Base-by-base conservation (phyloP, 2,797 vertebrate species). In the Halcyon chelicuti region DNA sequence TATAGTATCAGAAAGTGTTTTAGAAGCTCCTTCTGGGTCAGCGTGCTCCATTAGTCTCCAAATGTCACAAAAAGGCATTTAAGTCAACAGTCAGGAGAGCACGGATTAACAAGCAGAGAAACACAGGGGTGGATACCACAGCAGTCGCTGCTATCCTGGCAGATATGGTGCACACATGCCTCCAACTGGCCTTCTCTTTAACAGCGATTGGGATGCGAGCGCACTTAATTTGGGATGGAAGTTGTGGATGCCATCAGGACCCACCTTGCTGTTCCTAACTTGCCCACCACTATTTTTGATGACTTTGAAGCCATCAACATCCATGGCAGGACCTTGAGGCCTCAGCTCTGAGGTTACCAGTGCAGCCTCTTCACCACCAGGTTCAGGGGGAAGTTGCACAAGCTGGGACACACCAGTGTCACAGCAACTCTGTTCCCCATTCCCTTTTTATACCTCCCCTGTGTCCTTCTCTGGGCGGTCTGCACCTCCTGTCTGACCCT, bases 31-130 rank as follows among this genome's bases (percentile, higher is more conserved):
- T 94, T 88, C 72, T 84, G 52, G 42, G 70, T 78, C n/a, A 2
- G 47, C 61, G 39, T 4, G 44, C 66, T 75, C 66, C 71, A 47
- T 88, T 87, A 76, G 65, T 73, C 75, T 75, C 72, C 85, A 76
- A 92, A 88, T 42, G 75, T 79, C 84, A 81, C 77, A 78, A 49
- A 58, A 66, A 79, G 61, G 37, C 76, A 73, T 51, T 88, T 77
- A 88, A 92, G 31, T 39, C 66, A 90, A 46, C n/a, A 65, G n/a
- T n/a, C 47, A 46, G 68, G 82, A 91, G 63, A 57, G 31, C 28
- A 75, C 6, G 40, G 72, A 78, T 80, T 66, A 91, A 47, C 65
- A 71, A 72, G 70, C 47, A 74, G 44, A 47, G 33, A 51, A 84
- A 35, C 39, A 66, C 60, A 42, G 0, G 1, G 40, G 42, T 0